Percentiles rank a stretch among this genome's conserved stretches.
Evolutionary conservation across 2,797 vertebrate genomes (phyloP).

Genomic region (Anguilla pacifica): DNA sequence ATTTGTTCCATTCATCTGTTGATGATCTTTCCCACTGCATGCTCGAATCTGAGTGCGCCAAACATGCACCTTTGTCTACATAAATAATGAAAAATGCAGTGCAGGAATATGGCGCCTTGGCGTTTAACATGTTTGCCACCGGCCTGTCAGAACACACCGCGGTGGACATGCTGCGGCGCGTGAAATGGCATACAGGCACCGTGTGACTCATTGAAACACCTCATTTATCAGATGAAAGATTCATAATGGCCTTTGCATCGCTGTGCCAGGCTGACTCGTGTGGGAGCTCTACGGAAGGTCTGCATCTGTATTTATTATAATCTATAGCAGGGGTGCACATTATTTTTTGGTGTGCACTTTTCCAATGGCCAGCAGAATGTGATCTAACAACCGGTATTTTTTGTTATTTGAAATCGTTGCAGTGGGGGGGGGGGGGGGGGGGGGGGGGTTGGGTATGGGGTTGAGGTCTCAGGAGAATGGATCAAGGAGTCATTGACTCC

Average conservation of each 20-base stretch:
- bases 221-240: not conserved
- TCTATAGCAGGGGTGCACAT: not conserved
- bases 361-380: too few species aligned
- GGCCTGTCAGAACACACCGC: not conserved
- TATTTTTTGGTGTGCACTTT: too few species aligned
- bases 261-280: not conserved
- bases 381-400: too few species aligned
- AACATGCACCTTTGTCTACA: not conserved
- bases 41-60: not conserved
- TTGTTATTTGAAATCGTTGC: too few species aligned
- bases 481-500: too few species aligned
- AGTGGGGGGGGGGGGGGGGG: too few species aligned
- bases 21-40: not conserved
- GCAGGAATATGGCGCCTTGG: not conserved
- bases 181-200: slow-evolving; percentile 4
- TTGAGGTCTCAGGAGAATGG: too few species aligned
- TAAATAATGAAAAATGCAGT: not conserved
- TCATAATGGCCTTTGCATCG: not conserved
- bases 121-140: not conserved
- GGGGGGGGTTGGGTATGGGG: too few species aligned
- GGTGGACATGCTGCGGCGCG: not conserved
- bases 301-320: not conserved
- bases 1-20: not conserved
- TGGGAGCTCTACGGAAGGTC: not conserved
- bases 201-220: not conserved